Percentiles rank a stretch among this genome's conserved stretches.
Conservation (phyloP, 2,797 vertebrate genomes). For the Gallinago nigripennis region DNA sequence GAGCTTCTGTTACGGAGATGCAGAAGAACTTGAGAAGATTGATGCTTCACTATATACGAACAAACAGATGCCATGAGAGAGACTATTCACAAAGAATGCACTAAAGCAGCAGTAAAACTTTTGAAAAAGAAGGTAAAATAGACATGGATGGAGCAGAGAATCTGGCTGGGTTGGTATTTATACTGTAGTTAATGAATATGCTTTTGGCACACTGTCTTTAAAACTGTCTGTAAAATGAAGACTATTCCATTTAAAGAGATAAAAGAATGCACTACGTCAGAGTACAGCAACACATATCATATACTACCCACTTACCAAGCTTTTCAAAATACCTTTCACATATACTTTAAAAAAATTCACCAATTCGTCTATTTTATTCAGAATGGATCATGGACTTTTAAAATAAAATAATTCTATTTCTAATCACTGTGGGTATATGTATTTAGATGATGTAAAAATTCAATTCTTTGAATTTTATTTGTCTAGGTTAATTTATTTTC, state of each 20-base stretch:
- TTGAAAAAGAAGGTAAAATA: slow-evolving; percentile 21
- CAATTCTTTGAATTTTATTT: background rate
- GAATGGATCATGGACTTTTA: background rate
- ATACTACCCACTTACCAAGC: background rate
- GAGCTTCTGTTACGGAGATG: background rate
- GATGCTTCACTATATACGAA: slow-evolving; percentile 30
- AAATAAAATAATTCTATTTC: background rate
- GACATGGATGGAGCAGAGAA: background rate
- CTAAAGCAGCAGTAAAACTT: slow-evolving; percentile 35
- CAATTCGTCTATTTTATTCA: background rate
- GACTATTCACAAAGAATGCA: slow-evolving; percentile 38
- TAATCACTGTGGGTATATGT: background rate
- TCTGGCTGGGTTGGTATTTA: background rate
- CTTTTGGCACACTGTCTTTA: background rate
- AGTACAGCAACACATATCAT: background rate
- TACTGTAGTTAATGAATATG: slow-evolving; percentile 23
- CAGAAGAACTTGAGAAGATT: slow-evolving; percentile 31
- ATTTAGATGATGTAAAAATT: background rate
- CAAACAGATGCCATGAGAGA: slow-evolving; percentile 29
- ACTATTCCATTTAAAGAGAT: background rate
- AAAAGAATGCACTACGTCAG: background rate
- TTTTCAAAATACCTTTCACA: background rate
- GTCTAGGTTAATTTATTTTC: slow-evolving; percentile 23
- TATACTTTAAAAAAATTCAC: background rate
- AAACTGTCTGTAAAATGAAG: background rate